Base-by-base conservation (phyloP, 2,888 invertebrate genomes). In the Agonopterix heracliana region DNA sequence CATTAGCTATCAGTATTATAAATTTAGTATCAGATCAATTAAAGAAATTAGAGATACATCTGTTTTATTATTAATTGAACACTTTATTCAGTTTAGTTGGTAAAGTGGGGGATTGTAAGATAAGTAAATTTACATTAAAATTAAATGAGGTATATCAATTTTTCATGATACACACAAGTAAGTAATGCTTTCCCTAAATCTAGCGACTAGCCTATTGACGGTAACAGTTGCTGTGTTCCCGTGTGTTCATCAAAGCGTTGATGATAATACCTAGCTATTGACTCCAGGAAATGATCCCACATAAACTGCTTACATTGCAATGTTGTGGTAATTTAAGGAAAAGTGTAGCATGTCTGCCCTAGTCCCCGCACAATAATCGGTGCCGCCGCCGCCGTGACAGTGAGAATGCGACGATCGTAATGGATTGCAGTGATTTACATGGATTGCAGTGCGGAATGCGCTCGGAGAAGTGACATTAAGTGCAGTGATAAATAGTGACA, bases 391-490 rank as follows among this genome's bases (percentile, higher is more conserved):
- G 82, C 83, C 76, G 63, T 66, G 58, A 61, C 71, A 72, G 68
- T 73, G 72, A 71, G 56, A 54, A 60, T 57, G 57, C 66, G 62
- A 62, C 59, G 62, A 61, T 61, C 54, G 55, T 65, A 68, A 83
- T 74, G 87, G 87, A 88, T 88, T 87, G 87, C 87, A 88, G 87
- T 88, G 87, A 71, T 71, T 71, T 58, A 68, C 63, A 77, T 78
- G 87, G 87, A 88, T 88, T 87, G 87, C 87, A 88, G 88, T 88
- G 87, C 78, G 80, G 80, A 74, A 68, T 72, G 63, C 64, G 60
- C 54, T 64, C 70, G 66, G 66, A 65, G 61, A 73, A 75, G 79
- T 80, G 86, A 75, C 71, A 64, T 54, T 53, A 54, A 79, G 83
- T 84, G 83, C 60, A 81, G 83, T 85, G 85, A 71, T 69, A 60